Evolutionary conservation across 30 jellyfish, hydroid and myxozoan genomes (phyloP), one percentile per base, ranked within the genome.

Genomic region (Chrysaora quinquecirrha): DNA sequence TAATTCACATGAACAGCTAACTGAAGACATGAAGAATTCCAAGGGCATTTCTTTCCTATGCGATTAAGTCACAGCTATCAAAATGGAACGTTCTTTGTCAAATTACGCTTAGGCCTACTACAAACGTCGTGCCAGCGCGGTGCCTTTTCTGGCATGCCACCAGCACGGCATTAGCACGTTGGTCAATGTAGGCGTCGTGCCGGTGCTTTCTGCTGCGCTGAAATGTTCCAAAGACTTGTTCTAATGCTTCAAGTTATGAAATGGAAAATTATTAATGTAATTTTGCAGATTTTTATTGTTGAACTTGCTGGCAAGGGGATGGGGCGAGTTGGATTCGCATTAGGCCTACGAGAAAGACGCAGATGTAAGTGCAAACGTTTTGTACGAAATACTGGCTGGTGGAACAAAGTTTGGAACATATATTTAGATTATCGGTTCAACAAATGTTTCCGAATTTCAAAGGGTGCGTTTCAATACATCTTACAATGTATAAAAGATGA

Each of bases 321-420:
- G 58, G 58, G 58, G 16, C 12, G 58, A 43, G 58, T 43, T 43
- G 58, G 58, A 43, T 9, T 43, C 58, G 16, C 58, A 43, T 43
- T 43, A 43, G 58, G 58, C 16, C 58, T 43, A 9, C 58, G 58
- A 43, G 58, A 43, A 43, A 43, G 16, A 16, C 9, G 16, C 58
- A 43, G 12, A 6, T 16, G 58, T 16, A 43, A 43, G 16, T 43
- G 58, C 58, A 43, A 43, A 75, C 88, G 88, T 56, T 58, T 56
- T 30, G 47, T 25, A 74, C 56, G 88, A 76, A 76, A 76, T 18
- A 52, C 61, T 27, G 79, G 88, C 56, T 76, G 88, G 69, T 76
- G 88, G 88, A 61, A 76, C 23, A 35, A 30, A 76, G 85, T 73
- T 22, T 73, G 85, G 85, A 54, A 48, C 27, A 49, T 68, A 33